Evolutionary conservation across 2,113 vertebrate genomes (phyloP).

Genomic region (Sander lucioperca): DNA sequence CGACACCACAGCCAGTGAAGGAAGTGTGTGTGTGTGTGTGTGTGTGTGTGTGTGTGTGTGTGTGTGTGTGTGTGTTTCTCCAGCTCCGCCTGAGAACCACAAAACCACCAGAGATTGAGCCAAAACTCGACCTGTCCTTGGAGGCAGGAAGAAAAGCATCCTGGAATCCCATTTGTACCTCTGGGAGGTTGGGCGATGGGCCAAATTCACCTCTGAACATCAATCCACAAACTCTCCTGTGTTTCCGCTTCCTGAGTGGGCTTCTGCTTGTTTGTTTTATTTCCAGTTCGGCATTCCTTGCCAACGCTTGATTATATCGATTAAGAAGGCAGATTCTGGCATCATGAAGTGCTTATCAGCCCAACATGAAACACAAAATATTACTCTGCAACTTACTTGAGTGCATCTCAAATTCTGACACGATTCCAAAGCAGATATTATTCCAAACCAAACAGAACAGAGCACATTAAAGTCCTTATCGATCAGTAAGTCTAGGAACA

Average conservation of each 20-base stretch:
- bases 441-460: constrained; percentile 1
- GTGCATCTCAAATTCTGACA: neutral
- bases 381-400: neutral
- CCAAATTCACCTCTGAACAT: constrained; percentile 33
- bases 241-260: neutral
- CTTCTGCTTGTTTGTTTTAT: neutral
- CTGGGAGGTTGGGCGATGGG: neutral
- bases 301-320: constrained; percentile 13
- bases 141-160: constrained; percentile 11
- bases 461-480: neutral
- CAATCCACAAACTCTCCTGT: constrained; percentile 15
- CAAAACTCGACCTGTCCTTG: constrained; percentile 44
- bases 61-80: constrained; percentile 13
- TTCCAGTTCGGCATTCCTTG: neutral
- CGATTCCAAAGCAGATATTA: neutral
- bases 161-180: constrained; percentile 23
- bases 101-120: constrained; percentile 12
- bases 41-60: no score
- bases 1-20: neutral
- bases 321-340: constrained; percentile 30
- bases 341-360: neutral
- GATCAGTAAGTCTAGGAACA: neutral
- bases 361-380: neutral
- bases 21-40: no score
- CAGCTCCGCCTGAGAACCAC: constrained; percentile 7